Base-by-base conservation (phyloP, 2,888 invertebrate species). In the Marronus borbonicus region DNA sequence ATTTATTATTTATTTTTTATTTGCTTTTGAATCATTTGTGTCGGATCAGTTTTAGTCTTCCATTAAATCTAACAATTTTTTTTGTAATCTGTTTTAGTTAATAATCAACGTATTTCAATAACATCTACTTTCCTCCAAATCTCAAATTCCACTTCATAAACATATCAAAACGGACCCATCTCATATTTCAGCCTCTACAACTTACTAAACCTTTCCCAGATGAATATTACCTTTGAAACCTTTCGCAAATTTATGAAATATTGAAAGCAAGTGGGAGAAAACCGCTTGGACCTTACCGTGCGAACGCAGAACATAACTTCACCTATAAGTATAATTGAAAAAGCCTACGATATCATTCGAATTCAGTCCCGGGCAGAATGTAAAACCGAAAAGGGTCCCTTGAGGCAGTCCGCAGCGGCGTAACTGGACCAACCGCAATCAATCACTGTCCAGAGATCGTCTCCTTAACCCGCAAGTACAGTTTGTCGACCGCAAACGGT, bases 391-490 rank as follows among this genome's bases (percentile, higher is more conserved):
- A 79, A 79, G 70, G 78, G 75, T 80, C 76, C 78, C 76, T 17
- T 14, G 77, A 75, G 68, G 8, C n/a, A 58, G 52, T n/a, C n/a
- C 75, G 76, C 72, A 79, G 76, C 80, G 77, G 70, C 80, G 77
- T 70, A 20, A 49, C 31, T 60, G 82, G 77, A 24, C 55, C 55
- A 74, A 20, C 55, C 55, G 82, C 84, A 82, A 86, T 86, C 85
- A 85, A 86, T 86, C 86, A 86, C 82, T 84, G 85, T 86, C 85
- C 81, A 81, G 31, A 80, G 82, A 58, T 55, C 70, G 83, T 84
- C 84, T 83, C 81, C 83, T 85, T 84, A 85, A 84, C 83, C 84
- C 83, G 81, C 80, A 82, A 70, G 31, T 82, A 82, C 82, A 81
- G 84, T 84, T 85, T 84, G 84, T 81, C 44, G 8, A 20, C 55